Base-by-base conservation (phyloP, 1,140 invertebrate species). In the Neelides sp. region DNA sequence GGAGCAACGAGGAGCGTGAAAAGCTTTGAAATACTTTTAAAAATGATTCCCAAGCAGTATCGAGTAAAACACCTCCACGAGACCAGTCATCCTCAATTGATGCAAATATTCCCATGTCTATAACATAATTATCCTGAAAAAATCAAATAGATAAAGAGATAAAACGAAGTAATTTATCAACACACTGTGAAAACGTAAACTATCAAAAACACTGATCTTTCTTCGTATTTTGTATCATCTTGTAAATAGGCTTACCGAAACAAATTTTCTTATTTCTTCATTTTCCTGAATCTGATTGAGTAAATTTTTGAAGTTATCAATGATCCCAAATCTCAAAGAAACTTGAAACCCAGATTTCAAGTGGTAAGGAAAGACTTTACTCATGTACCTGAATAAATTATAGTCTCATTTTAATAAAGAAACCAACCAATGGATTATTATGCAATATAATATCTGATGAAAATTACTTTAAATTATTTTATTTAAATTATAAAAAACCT, bases 401-500 rank as follows among this genome's bases (percentile, higher is more conserved):
- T 12, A 30, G 17, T 28, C 24, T 54, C 44, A 5, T 19, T 17
- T n/a, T 43, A 34, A 39, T 49, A 37, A n/a, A n/a, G n/a, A 52
- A 50, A 7, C 24, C 42, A 10, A 34, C 30, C 1, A 10, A 15
- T n/a, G 28, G 53, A 46, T 55, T 27, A 35, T 48, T 32, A 15
- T 50, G 19, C n/a, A 46, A 34, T 2, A 46, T 30, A 17, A 50
- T 20, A 4, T 44, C 55, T 30, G 55, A 48, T 0, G 13, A 22
- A n/a, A 57, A 19, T 34, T 52, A 45, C 4, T 40, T 13, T 8
- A 34, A 7, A 47, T 36, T 8, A 23, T 20, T n/a, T 52, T 47
- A 13, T 48, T 19, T 43, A 39, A 48, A 20, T 41, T 54, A 30
- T n/a, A n/a, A n/a, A n/a, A 7, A 64, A 48, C 70, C 71, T 73